These are phyloP conservation scores for Zaprionus ornatus DNA, from an alignment of 1,140 invertebrate species.

Conservation along the genomic window DNA sequence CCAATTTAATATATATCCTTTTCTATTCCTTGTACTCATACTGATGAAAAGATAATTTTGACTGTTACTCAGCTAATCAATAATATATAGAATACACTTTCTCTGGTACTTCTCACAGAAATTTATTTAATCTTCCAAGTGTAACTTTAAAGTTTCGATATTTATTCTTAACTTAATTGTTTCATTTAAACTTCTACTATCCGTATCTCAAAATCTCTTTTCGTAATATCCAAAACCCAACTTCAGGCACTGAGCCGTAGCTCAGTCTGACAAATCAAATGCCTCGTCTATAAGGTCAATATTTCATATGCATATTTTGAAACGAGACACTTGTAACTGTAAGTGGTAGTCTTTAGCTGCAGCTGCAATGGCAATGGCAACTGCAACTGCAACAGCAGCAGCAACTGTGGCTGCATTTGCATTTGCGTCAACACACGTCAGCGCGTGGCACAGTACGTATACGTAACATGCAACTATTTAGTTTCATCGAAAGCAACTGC, in stretches of 20 bases:
- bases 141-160: too few species aligned
- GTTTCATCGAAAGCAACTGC: constrained; percentile 33
- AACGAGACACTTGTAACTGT: constrained; percentile 41
- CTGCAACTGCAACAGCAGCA: neutral
- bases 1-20: too few species aligned
- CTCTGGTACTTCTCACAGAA: too few species aligned
- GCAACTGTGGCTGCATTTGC: constrained; percentile 54
- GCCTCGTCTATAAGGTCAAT: constrained; percentile 46
- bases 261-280: neutral
- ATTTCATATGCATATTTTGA: constrained; percentile 70
- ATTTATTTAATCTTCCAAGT: too few species aligned
- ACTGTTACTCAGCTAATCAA: too few species aligned
- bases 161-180: too few species aligned
- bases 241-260: neutral
- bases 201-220: too few species aligned
- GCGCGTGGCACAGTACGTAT: constrained; percentile 67
- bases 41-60: too few species aligned
- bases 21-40: too few species aligned
- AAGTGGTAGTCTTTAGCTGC: constrained; percentile 25
- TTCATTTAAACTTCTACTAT: too few species aligned
- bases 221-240: too few species aligned
- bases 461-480: constrained; percentile 70
- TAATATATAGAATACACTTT: too few species aligned
- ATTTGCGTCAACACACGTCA: constrained; percentile 49
- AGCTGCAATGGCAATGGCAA: constrained; percentile 8